Evolutionary conservation across 1,140 invertebrate genomes (phyloP), one percentile per base, ranked within the genome.

Genomic region (Euwallacea fornicatus): DNA sequence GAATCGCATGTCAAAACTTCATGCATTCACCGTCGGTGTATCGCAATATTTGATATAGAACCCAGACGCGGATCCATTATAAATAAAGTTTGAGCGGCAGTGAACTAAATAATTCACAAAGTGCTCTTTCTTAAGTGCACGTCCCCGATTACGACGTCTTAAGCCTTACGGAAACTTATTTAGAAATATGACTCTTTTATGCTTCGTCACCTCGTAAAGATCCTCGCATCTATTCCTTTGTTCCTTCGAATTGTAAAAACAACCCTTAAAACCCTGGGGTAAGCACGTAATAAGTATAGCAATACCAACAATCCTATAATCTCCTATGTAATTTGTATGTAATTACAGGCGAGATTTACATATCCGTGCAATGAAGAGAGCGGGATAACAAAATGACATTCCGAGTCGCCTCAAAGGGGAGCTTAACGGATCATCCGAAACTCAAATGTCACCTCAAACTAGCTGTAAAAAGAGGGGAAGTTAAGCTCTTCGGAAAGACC

Each of bases 361-460:
- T 73, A 73, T 73, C 46, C 46, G 16, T 8, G 66, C 63, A 43
- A 66, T 73, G 62, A 55, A 65, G 63, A 62, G 53, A 55, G 43
- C n/a, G 16, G 62, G 69, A 69, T 69, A 65, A 70, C 61, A 46
- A 66, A 69, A 73, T 61, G 67, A 61, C 66, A 56, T 73, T 73
- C 65, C 65, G 59, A 62, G 71, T 68, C 55, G 33, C 44, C 66
- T 54, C 71, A 44, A 41, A 65, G 60, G 63, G 66, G 55, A 63
- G 72, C 66, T 73, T 73, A 73, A 61, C 61, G 72, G 72, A 73
- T 73, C 72, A 73, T 73, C 72, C 53, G 62, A 66, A 67, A 73
- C 72, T 73, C 72, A 69, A 73, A 73, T 69, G 72, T 73, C 72
- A 73, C 72, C 67, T 73, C 68, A 69, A 73, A 73, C 72, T 69